Evolutionary conservation across 64 coral and sea anemone genomes (phyloP).

Genomic region (Pachyseris speciosa): DNA sequence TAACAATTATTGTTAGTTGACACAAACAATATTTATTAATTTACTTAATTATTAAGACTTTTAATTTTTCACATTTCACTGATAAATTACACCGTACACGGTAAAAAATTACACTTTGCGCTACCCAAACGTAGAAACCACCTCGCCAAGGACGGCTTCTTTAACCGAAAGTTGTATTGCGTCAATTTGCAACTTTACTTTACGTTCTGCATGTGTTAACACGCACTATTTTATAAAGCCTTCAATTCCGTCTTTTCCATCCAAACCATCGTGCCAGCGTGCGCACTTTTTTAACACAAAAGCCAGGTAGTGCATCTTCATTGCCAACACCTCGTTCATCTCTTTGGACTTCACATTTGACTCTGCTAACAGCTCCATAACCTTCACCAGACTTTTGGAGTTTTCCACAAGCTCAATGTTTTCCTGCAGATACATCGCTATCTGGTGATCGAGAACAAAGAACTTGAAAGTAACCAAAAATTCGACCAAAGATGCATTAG

Average conservation of each 20-base stretch:
- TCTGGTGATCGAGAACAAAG: slow-evolving; percentile 21
- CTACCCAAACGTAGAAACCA: too few species aligned
- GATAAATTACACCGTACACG: too few species aligned
- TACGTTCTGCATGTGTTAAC: too few species aligned
- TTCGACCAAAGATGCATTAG: too few species aligned
- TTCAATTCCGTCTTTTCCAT: slow-evolving; percentile 81
- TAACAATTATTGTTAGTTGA: too few species aligned
- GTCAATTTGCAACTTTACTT: too few species aligned
- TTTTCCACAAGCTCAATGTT: slow-evolving; percentile 81
- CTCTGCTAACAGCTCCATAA: slow-evolving; percentile 75
- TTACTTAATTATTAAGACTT: too few species aligned
- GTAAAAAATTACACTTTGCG: too few species aligned
- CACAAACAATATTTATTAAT: too few species aligned
- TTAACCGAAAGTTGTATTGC: too few species aligned
- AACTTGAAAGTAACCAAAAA: background rate
- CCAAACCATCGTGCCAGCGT: slow-evolving; percentile 72
- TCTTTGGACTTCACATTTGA: slow-evolving; percentile 67
- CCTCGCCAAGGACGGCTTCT: too few species aligned
- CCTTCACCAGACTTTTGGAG: slow-evolving; percentile 80
- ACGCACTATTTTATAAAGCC: slow-evolving; percentile 88
- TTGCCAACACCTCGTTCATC: slow-evolving; percentile 85
- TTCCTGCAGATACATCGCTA: slow-evolving; percentile 79
- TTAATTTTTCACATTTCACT: too few species aligned
- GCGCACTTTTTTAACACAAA: slow-evolving; percentile 74
- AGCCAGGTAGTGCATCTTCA: slow-evolving; percentile 91